phyloP scores from a whole-genome alignment of 1,140 invertebrate genomes.

The Formica exsecta region DNA sequence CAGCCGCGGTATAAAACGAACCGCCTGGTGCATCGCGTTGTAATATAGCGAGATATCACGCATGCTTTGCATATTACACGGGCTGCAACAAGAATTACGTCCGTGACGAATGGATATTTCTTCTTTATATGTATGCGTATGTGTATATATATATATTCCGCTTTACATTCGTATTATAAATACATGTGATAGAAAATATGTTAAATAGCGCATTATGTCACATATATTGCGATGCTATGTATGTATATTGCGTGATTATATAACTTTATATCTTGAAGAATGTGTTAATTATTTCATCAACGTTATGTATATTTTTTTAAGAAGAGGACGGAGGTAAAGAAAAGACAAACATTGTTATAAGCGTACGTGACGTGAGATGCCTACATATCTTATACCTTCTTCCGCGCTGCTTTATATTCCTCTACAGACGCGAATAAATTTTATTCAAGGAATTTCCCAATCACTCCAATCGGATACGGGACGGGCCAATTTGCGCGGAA shows the following conservation, averaged over 20 bases:
- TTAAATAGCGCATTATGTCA: not conserved
- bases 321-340: not conserved
- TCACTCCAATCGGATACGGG: conserved; percentile 21
- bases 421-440: not conserved
- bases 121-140: not conserved
- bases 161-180: conserved; percentile 12
- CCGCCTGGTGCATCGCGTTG: conserved; percentile 12
- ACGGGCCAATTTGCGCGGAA: conserved; percentile 27
- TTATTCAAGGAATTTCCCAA: conserved; percentile 34
- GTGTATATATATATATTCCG: not conserved
- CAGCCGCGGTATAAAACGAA: conserved; percentile 41
- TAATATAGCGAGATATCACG: conserved; percentile 45
- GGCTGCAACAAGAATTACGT: conserved; percentile 34
- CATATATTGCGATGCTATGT: not conserved
- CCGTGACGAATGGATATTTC: conserved; percentile 44
- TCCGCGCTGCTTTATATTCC: not conserved
- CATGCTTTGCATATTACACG: conserved; percentile 46
- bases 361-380: not conserved
- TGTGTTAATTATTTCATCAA: not conserved
- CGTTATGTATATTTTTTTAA: not conserved
- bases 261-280: not conserved
- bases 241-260: not conserved
- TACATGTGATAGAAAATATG: not conserved
- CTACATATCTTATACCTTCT: not conserved
- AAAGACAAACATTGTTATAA: conserved; percentile 2